Conservation (phyloP, 30 jellyfish, hydroid and myxozoan genomes). For the Sanderia malayensis region DNA sequence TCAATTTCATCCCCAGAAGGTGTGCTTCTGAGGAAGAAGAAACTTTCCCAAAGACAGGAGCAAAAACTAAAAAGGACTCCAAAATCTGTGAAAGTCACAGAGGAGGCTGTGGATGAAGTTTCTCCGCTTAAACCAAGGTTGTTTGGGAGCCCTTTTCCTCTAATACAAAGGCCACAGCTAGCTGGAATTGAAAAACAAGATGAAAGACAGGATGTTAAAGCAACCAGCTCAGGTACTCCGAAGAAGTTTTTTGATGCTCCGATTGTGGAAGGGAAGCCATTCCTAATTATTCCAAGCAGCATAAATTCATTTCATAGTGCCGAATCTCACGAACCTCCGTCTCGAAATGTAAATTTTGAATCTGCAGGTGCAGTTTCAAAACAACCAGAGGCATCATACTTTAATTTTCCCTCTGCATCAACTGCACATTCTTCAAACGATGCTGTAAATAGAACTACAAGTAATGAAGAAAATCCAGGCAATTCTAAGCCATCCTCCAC, state of each 20-base stretch:
- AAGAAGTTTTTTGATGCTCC: slow-evolving; percentile 10
- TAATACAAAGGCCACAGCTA: background rate
- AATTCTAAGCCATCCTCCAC: slow-evolving; percentile 28
- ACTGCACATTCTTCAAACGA: slow-evolving; percentile 10
- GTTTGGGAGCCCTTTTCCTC: background rate
- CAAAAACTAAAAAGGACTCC: background rate
- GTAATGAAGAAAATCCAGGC: slow-evolving; percentile 29
- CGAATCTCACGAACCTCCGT: background rate
- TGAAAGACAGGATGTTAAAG: background rate
- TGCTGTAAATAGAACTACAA: slow-evolving; percentile 36
- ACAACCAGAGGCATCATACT: background rate
- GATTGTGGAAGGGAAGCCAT: background rate
- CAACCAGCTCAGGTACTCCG: slow-evolving; percentile 3
- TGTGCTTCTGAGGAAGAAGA: slow-evolving; percentile 36
- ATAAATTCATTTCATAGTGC: background rate
- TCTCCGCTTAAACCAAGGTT: background rate
- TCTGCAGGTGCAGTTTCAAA: too few species aligned
- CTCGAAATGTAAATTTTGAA: background rate
- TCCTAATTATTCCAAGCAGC: background rate
- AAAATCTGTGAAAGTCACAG: background rate
- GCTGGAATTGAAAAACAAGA: background rate
- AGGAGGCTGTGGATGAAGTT: background rate
- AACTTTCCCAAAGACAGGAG: slow-evolving; percentile 15
- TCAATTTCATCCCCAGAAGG: slow-evolving; percentile 24
- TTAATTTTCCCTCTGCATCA: background rate